Base-by-base conservation (phyloP, 2,888 invertebrate genomes). In the Himalopsyche kuldschensis region DNA sequence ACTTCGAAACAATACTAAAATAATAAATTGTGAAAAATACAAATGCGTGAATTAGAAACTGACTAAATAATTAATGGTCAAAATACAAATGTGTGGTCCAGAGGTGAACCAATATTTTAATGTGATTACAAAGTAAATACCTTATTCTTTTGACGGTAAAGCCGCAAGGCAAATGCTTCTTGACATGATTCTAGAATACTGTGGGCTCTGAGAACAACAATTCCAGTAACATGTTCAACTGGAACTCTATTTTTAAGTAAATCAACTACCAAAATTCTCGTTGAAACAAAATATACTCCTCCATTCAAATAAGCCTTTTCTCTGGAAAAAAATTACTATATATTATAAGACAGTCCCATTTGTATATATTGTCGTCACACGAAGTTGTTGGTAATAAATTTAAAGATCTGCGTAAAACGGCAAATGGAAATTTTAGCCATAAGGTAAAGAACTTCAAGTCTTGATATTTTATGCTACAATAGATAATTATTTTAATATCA, bases 191-290 rank as follows among this genome's bases (percentile, higher is more conserved):
- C 97, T 30, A 97, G 90, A 47, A 97, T 94, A 78, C 93, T 94
- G 90, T 99, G 98, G 0, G 98, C 99, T 88, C 97, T 94, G 87
- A 97, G 93, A 5, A 99, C 96, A 86, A 99, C 91, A 85, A 99
- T 95, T 5, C 99, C 99, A 8, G 97, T 97, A 27, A 99, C 94
- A 87, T 97, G 94, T 81, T 96, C 93, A 41, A 96, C 93, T 0
- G 99, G 99, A 48, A 99, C 94, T 86, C 98, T 93, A 84, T 97
- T 95, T 89, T 98, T 98, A 80, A 99, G 91, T 87, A 99, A 92
- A 91, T 99, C 99, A 6, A 99, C 97, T 4, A 99, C 98, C 82
- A 99, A 92, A 87, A 99, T 98, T 84, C 98, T 93, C 10, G 98
- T 97, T 3, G 98, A 97, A 47, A 99, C 95, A 91, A 99, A 98